Evolutionary conservation across 2,797 vertebrate species (phyloP).

Genomic region (Gambelia wislizenii): DNA sequence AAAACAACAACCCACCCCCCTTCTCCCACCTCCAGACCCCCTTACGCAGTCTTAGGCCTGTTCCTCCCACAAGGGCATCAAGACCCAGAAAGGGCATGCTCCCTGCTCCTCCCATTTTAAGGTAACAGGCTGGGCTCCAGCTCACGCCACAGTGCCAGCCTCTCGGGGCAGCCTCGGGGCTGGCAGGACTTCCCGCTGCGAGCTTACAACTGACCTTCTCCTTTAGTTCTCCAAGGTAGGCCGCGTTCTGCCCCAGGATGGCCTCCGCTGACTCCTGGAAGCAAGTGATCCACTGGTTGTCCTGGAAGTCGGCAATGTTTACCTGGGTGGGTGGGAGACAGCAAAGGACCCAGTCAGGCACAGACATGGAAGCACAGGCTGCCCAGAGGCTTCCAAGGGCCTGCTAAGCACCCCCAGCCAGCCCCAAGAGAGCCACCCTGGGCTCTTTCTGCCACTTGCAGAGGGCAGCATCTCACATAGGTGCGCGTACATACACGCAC

Average conservation of each 20-base stretch:
- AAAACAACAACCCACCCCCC: too few relatives aligned
- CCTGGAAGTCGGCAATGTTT: constrained; percentile 92
- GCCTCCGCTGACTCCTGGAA: constrained; percentile 95
- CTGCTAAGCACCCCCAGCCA: background rate
- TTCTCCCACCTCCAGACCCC: too few relatives aligned
- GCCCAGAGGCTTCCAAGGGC: background rate
- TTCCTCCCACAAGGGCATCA: too few relatives aligned
- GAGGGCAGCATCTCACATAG: background rate
- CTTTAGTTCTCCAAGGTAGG: constrained; percentile 93
- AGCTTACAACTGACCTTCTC: constrained; percentile 90
- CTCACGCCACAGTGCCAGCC: too few relatives aligned
- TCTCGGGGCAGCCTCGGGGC: too few relatives aligned
- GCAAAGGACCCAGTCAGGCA: background rate
- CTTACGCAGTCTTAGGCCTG: too few relatives aligned
- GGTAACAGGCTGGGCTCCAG: too few relatives aligned
- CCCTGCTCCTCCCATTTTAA: too few relatives aligned
- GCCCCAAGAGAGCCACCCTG: too few relatives aligned
- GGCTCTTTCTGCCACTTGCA: background rate
- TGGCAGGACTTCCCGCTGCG: too few relatives aligned
- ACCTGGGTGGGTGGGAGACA: constrained; percentile 76
- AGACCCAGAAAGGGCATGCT: too few relatives aligned
- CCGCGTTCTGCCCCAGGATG: constrained; percentile 91
- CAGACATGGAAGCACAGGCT: background rate
- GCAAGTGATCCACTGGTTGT: constrained; percentile 98
- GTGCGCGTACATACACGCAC: background rate